Conservation (phyloP, 2,888 invertebrate genomes). For the Drosophila atroscutellata region DNA sequence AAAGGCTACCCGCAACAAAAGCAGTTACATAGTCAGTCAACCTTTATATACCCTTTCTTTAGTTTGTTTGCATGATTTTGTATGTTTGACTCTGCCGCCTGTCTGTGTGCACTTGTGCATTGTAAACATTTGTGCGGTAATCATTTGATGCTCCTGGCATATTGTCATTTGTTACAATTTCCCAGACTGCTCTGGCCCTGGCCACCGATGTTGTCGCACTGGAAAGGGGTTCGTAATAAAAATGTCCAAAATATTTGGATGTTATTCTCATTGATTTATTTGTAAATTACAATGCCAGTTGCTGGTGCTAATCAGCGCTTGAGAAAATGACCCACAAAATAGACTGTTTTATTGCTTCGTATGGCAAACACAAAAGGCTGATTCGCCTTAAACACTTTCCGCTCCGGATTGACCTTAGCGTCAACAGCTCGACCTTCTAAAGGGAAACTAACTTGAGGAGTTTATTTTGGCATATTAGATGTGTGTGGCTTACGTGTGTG, state of each 20-base stretch:
- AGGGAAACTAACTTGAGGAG: background rate
- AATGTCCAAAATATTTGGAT: constrained; percentile 31
- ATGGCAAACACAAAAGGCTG: constrained; percentile 78
- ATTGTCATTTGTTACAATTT: constrained; percentile 54
- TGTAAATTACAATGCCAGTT: constrained; percentile 9
- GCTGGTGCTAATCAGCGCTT: constrained; percentile 51
- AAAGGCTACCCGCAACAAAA: background rate
- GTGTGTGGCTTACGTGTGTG: constrained; percentile 29
- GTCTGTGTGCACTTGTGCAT: constrained; percentile 24
- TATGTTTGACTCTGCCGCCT: constrained; percentile 11
- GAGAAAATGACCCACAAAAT: constrained; percentile 68
- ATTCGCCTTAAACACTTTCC: constrained; percentile 67
- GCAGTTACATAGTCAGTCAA: background rate
- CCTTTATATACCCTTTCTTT: background rate
- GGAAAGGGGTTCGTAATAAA: constrained; percentile 16
- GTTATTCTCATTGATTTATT: constrained; percentile 32
- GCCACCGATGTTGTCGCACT: background rate
- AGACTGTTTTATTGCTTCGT: constrained; percentile 55
- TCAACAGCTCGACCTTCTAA: constrained; percentile 1
- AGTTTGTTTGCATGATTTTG: constrained; percentile 2
- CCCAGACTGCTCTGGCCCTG: constrained; percentile 1
- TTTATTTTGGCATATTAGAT: background rate
- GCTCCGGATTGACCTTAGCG: constrained; percentile 30
- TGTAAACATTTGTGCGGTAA: constrained; percentile 58
- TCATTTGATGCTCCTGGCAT: constrained; percentile 64